Evolutionary conservation across 2,797 vertebrate genomes (phyloP).

Genomic region (Propithecus perrieri): DNA sequence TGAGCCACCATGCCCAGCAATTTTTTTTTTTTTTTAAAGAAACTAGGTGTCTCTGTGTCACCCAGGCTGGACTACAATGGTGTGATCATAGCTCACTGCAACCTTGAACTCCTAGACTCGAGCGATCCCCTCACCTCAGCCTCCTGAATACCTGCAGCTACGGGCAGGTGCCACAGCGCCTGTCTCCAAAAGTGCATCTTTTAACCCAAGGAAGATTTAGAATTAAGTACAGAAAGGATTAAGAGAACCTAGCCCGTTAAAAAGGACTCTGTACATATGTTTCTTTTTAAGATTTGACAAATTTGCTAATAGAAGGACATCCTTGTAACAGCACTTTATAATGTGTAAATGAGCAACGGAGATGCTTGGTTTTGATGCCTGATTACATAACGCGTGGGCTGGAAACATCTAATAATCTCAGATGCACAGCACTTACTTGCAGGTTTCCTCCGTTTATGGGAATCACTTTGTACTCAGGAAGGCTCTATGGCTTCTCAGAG

Average conservation of each 20-base stretch:
- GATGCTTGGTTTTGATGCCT: not conserved
- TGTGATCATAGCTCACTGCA: too few relatives aligned
- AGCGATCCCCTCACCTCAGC: too few relatives aligned
- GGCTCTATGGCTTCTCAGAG: not conserved
- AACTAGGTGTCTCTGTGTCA: too few relatives aligned
- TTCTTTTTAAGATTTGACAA: not conserved
- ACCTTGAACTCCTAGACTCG: too few relatives aligned
- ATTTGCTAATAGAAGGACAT: not conserved
- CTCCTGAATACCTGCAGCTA: not conserved
- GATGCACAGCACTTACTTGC: not conserved
- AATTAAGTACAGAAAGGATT: not conserved
- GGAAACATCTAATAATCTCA: not conserved
- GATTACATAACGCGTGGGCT: not conserved
- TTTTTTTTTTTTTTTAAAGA: too few relatives aligned
- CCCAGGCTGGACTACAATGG: too few relatives aligned
- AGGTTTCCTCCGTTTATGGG: not conserved
- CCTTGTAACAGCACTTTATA: not conserved
- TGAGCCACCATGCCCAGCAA: not conserved
- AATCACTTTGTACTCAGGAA: not conserved
- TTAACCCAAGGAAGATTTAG: not conserved
- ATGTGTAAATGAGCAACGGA: accelerated
- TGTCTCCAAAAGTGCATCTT: not conserved
- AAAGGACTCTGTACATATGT: not conserved
- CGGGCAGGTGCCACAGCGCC: too few relatives aligned
- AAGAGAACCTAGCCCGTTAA: not conserved